Conservation (phyloP, 1,140 invertebrate species). For the Danaus melanippus region DNA sequence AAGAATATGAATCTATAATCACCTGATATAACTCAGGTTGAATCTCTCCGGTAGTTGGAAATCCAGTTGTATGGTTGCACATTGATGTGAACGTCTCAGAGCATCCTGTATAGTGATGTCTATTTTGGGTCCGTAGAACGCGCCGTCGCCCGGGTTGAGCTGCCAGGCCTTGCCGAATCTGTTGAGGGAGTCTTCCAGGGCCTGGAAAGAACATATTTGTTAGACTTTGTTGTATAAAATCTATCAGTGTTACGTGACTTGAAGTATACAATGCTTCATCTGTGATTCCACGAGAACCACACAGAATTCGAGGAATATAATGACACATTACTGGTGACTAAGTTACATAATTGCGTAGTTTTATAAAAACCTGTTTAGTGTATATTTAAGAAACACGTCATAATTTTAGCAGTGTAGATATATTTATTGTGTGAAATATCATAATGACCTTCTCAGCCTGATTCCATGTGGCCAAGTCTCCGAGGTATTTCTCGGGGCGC, state of each 20-base stretch:
- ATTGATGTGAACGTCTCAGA: conserved; percentile 90
- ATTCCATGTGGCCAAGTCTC: conserved; percentile 93
- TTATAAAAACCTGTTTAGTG: too few species aligned
- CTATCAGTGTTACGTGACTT: too few species aligned
- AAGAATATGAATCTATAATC: neutral
- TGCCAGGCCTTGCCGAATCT: conserved; percentile 90
- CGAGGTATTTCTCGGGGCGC: conserved; percentile 95
- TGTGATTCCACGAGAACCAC: too few species aligned
- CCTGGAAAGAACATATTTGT: conserved; percentile 50
- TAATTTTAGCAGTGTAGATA: too few species aligned
- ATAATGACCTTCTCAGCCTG: conserved; percentile 83
- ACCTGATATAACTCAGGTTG: conserved; percentile 73
- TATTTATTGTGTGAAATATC: neutral
- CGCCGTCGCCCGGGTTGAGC: conserved; percentile 94
- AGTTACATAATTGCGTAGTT: too few species aligned
- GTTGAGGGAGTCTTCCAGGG: conserved; percentile 89
- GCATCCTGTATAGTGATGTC: conserved; percentile 98
- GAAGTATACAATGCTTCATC: too few species aligned
- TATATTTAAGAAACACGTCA: too few species aligned
- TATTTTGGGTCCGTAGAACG: conserved; percentile 99
- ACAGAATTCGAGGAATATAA: too few species aligned
- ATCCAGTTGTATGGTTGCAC: conserved; percentile 98
- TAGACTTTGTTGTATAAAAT: too few species aligned
- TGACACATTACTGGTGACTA: too few species aligned
- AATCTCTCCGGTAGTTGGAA: conserved; percentile 91